These are phyloP conservation scores for Epinephelus malabaricus DNA, from an alignment of 2,797 vertebrate species.

Conservation along the genomic window DNA sequence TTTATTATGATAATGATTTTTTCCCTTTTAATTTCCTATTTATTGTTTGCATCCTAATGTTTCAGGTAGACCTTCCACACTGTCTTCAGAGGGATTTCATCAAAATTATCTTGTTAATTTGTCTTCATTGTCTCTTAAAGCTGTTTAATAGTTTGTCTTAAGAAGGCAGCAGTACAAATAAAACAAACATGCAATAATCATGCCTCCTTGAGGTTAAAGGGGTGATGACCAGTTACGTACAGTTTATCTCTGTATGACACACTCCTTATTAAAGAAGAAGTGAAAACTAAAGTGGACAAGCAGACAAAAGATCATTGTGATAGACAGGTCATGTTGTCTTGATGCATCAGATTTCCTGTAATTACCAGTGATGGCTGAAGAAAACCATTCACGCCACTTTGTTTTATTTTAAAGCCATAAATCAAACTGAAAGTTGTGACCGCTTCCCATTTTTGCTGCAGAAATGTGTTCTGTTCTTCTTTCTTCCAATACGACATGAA, in stretches of 20 bases:
- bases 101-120: constrained; percentile 5
- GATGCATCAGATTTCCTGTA: no score
- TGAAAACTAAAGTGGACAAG: not conserved
- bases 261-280: not conserved
- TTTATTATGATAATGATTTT: not conserved
- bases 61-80: not conserved
- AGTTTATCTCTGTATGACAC: not conserved
- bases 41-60: constrained; percentile 37
- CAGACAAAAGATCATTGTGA: not conserved
- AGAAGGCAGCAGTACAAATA: not conserved
- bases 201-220: accelerated
- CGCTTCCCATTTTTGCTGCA: constrained; percentile 1
- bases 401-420: not conserved
- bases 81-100: constrained; percentile 1
- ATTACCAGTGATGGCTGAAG: not conserved
- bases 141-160: not conserved
- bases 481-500: not conserved
- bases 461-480: not conserved
- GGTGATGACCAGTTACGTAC: not conserved
- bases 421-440: not conserved
- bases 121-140: constrained; percentile 21
- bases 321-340: not conserved
- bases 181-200: constrained; percentile 16
- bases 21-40: constrained; percentile 52
- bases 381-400: no score